These are phyloP conservation scores for Pseudomyrmex concolor DNA, from an alignment of 1,140 invertebrate genomes.

Conservation along the genomic window DNA sequence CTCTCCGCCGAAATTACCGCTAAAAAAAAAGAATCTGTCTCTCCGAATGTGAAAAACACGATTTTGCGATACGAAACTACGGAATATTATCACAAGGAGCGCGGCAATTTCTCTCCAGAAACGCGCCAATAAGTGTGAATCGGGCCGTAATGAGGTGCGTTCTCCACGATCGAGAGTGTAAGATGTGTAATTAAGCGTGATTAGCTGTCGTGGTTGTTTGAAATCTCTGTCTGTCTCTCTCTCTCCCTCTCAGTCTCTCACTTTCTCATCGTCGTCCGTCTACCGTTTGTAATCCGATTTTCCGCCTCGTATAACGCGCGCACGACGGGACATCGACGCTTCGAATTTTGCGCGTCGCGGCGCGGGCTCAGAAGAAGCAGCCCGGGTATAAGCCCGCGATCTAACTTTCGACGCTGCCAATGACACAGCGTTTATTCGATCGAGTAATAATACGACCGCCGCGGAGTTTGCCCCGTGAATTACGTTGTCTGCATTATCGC, in stretches of 20 bases:
- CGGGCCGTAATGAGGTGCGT: slow-evolving; percentile 29
- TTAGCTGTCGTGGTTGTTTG: slow-evolving; percentile 62
- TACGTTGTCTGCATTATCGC: not conserved
- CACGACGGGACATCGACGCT: slow-evolving; percentile 50
- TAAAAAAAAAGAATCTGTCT: too few relatives aligned
- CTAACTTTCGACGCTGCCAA: slow-evolving; percentile 28
- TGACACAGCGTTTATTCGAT: slow-evolving; percentile 15
- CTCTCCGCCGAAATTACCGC: not conserved
- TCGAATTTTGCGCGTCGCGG: slow-evolving; percentile 61
- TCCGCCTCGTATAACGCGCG: slow-evolving; percentile 56
- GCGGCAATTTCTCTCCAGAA: slow-evolving; percentile 25
- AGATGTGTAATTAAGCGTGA: slow-evolving; percentile 68
- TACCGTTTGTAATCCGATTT: slow-evolving; percentile 72
- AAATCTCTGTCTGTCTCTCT: slow-evolving; percentile 21
- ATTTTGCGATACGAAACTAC: too few relatives aligned
- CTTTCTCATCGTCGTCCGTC: slow-evolving; percentile 42
- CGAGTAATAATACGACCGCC: slow-evolving; percentile 4
- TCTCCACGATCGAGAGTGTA: slow-evolving; percentile 50
- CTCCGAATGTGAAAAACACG: too few relatives aligned
- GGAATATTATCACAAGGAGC: not conserved
- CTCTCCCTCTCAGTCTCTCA: not conserved
- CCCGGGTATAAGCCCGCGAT: slow-evolving; percentile 42
- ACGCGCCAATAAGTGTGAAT: slow-evolving; percentile 34
- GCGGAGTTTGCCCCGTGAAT: not conserved
- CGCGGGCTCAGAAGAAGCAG: slow-evolving; percentile 9